Evolutionary conservation across 2,113 vertebrate species (phyloP), one percentile per base, ranked within the genome.

Genomic region (Psilopsiagon aurifrons): DNA sequence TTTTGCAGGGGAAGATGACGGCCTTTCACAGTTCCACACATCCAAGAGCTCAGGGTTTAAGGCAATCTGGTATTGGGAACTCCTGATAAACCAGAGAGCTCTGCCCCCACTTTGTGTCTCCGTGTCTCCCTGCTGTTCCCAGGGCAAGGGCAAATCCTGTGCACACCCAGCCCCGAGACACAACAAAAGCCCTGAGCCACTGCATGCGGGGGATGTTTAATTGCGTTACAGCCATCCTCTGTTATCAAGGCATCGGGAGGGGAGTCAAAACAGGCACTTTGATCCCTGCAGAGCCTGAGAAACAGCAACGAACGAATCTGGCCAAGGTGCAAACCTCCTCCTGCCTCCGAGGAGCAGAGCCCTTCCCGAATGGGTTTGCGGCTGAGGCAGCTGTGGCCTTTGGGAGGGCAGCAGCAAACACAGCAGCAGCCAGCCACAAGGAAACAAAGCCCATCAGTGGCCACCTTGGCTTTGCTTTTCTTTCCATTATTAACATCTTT

Each of bases 191-290:
- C 20, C 29, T 13, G 13, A 83, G 67, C 16, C 10, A 1, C 3
- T 19, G 67, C 35, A 1, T 13, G 31, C 3, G 6, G 1, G 57
- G n/a, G 37, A 39, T 15, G 8, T 67, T 92, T 47, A 15, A 88
- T 25, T 44, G 63, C 69, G 3, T 8, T 51, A 25, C 51, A 89
- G 39, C 47, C 77, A 43, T 12, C 41, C 28, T 39, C 63, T 4
- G 10, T 69, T 43, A 66, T 82, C 86, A 33, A 33, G 80, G 59
- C 17, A 37, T 37, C 37, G 2, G 43, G 54, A 85, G 51, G 17
- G 62, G 84, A 94, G 92, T 74, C 91, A 39, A 69, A 76, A 85
- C 94, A 93, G 77, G 75, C 68, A 11, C 94, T 86, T 79, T 23
- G 77, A 68, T 89, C 80, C 59, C 49, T 0, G 37, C 74, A 83